Base-by-base conservation (phyloP, 2,888 invertebrate genomes). In the Lithophane semibrunnea region DNA sequence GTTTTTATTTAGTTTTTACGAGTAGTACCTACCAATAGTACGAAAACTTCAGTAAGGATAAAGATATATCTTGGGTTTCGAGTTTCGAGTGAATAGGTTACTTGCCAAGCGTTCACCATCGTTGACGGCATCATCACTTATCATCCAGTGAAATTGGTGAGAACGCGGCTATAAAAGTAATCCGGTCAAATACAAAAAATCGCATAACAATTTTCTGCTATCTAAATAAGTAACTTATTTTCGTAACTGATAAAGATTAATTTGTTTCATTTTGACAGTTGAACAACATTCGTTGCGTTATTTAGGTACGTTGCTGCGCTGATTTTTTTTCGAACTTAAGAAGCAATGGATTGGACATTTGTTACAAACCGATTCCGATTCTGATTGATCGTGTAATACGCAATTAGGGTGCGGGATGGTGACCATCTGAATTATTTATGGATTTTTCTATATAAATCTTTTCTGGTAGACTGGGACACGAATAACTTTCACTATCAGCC, bases 401-500 rank as follows among this genome's bases (percentile, higher is more conserved):
- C n/a, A n/a, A n/a, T n/a, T n/a, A n/a, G n/a, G n/a, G n/a, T n/a
- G n/a, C n/a, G n/a, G n/a, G n/a, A n/a, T 24, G 4, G 18, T 70
- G 21, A 69, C 10, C 10, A 69, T 37, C 52, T 10, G 9, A 29
- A 75, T 47, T 2, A n/a, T 13, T 1, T 29, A 4, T 49, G 3
- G 9, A 16, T 21, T 8, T 29, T 44, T 21, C 12, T 21, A 24
- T 8, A 16, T 0, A n/a, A 12, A 58, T 16, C 12, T 49, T 24
- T 52, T 76, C 13, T 80, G 42, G 3, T n/a, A 18, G 0, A 44
- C 2, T 16, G 16, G 3, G 10, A 21, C n/a, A 58, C 47, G 0
- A 16, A 21, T 16, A 77, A 78, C 84, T 83, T 83, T 83, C 84
- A 78, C 79, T 73, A 44, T 49, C 24, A 37, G 0, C 13, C 7